A percentile compares a stretch with the other conserved stretches of the same genome.
Evolutionary conservation across 2,113 vertebrate species (phyloP).

Genomic region (Verasper variegatus): DNA sequence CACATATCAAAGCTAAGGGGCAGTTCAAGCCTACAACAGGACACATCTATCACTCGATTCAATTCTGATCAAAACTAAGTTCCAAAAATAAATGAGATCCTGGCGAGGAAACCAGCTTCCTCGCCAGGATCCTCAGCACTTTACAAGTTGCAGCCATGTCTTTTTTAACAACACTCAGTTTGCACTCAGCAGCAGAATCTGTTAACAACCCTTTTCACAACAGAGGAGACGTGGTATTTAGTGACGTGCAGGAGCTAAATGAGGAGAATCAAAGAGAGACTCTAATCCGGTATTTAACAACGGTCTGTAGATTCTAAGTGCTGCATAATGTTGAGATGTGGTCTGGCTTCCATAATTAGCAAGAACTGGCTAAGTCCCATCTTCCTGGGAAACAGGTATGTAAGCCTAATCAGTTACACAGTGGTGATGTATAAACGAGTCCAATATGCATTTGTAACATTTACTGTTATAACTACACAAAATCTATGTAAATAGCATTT

Average conservation of each 20-base stretch:
- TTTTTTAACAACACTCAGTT: background rate
- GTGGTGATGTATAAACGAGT: no score
- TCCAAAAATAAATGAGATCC: constrained; percentile 31
- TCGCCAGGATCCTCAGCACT: constrained; percentile 12
- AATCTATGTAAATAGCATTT: no score
- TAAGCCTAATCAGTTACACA: no score
- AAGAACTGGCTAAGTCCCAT: background rate
- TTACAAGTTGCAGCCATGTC: constrained; percentile 12
- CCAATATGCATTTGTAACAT: no score
- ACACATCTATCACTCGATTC: background rate
- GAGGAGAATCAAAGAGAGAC: constrained; percentile 4
- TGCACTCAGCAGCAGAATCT: background rate
- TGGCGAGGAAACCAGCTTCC: constrained; percentile 9
- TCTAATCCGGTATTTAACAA: background rate
- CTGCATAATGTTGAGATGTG: background rate
- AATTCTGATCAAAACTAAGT: constrained; percentile 11
- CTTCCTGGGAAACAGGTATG: no score
- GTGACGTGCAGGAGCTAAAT: constrained; percentile 1
- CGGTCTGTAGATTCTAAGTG: background rate
- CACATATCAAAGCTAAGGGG: background rate
- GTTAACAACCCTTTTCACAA: constrained; percentile 1
- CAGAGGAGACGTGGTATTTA: background rate
- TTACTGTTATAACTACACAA: no score
- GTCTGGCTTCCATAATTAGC: background rate
- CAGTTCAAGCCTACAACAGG: background rate